These are phyloP conservation scores for Sprattus sprattus DNA, from an alignment of 2,113 vertebrate genomes.

Conservation along the genomic window DNA sequence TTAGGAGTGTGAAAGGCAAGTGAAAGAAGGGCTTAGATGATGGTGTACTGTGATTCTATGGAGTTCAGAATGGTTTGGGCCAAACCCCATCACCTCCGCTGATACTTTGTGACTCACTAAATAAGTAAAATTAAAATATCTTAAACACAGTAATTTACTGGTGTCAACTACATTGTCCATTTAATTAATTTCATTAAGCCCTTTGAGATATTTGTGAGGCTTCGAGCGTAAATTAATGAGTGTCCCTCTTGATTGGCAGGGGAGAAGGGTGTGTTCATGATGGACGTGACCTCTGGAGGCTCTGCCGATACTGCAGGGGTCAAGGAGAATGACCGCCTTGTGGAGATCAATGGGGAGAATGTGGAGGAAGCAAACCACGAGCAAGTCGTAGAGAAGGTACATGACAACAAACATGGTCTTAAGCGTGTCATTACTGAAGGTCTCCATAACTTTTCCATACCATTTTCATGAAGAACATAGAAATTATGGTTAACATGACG, in stretches of 20 bases:
- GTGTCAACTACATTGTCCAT: no score
- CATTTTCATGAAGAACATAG: neutral
- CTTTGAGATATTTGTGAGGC: neutral
- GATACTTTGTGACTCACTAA: neutral
- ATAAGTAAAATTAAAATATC: neutral
- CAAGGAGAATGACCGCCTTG: slow-evolving; percentile 74
- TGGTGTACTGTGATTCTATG: neutral
- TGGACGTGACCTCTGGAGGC: slow-evolving; percentile 69
- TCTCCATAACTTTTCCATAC: neutral
- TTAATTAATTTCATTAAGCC: no score
- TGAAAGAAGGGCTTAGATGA: neutral
- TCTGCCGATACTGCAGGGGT: slow-evolving; percentile 84
- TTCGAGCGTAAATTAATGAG: neutral
- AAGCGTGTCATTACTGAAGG: neutral
- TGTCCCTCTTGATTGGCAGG: slow-evolving; percentile 60
- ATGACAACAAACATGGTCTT: neutral
- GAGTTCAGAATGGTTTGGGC: neutral
- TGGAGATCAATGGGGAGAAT: slow-evolving; percentile 88
- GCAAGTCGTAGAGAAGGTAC: slow-evolving; percentile 78
- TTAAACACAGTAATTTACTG: neutral
- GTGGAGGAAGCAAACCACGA: slow-evolving; percentile 77
- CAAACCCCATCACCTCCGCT: no score
- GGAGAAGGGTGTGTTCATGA: slow-evolving; percentile 76
- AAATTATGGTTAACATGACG: no score
- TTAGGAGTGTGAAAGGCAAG: slow-evolving; percentile 81